phyloP scores from a whole-genome alignment of 2,113 vertebrate species.

The Callospermophilus lateralis region DNA sequence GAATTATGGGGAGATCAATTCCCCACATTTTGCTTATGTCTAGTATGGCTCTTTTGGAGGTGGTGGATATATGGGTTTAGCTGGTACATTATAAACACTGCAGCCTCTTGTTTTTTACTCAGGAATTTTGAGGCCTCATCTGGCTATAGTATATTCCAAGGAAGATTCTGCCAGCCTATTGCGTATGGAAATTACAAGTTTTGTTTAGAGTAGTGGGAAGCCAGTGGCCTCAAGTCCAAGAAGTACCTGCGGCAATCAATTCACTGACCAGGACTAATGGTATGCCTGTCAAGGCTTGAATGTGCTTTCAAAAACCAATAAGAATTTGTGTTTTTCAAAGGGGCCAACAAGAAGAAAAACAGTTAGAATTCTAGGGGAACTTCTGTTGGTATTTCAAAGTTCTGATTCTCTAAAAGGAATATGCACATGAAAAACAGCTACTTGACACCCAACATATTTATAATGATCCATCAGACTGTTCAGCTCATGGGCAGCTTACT shows the following conservation, averaged over 20 bases:
- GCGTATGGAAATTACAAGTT: neutral
- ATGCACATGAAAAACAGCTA: neutral
- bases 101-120: slow-evolving; percentile 6
- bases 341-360: neutral
- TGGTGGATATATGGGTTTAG: neutral
- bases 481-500: neutral
- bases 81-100: neutral
- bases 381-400: neutral
- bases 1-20: slow-evolving; percentile 28
- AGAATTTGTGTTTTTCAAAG: slow-evolving; percentile 31
- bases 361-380: neutral
- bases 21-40: neutral
- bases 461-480: neutral
- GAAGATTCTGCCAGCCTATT: neutral
- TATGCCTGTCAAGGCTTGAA: slow-evolving; percentile 8
- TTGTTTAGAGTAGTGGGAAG: neutral
- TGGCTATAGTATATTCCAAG: neutral
- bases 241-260: neutral
- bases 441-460: neutral
- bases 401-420: neutral
- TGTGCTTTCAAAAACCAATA: slow-evolving; percentile 22
- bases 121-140: neutral
- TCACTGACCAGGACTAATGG: neutral
- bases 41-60: slow-evolving; percentile 1
- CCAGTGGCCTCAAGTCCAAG: neutral